Evolutionary conservation across 2,113 vertebrate species (phyloP).

Genomic region (Nothocercus julius): DNA sequence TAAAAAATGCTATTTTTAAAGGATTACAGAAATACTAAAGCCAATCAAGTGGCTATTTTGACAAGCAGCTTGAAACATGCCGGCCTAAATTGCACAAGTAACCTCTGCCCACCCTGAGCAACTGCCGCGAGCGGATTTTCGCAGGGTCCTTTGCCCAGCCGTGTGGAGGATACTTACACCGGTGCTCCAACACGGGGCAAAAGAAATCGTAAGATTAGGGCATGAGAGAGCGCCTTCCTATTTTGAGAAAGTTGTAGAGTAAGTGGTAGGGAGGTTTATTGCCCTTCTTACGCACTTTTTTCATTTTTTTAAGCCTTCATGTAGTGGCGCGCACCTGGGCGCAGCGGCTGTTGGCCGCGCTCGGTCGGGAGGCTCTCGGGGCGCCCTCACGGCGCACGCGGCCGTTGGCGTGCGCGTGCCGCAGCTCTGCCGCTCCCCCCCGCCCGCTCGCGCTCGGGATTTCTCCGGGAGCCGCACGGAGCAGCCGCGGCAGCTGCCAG

Average conservation of each 20-base stretch:
- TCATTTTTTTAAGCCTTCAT: constrained; percentile 44
- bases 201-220: constrained; percentile 78
- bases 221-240: constrained; percentile 72
- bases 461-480: no score
- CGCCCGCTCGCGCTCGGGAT: background rate
- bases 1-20: constrained; percentile 74
- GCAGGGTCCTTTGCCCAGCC: constrained; percentile 70
- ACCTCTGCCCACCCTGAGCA: constrained; percentile 45
- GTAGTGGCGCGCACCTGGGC: background rate
- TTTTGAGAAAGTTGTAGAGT: constrained; percentile 77
- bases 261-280: constrained; percentile 78
- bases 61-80: constrained; percentile 75
- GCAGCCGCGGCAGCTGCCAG: no score
- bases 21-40: constrained; percentile 74
- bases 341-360: background rate
- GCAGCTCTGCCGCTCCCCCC: background rate
- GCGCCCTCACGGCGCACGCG: background rate
- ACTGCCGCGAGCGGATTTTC: constrained; percentile 73
- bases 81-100: constrained; percentile 78
- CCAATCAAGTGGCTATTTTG: constrained; percentile 77
- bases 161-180: constrained; percentile 75
- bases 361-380: background rate
- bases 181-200: constrained; percentile 72
- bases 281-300: constrained; percentile 14
- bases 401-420: background rate